A percentile compares a stretch with the other conserved stretches of the same genome.
Evolutionary conservation across 2,113 vertebrate species (phyloP).

Genomic region (rat (Rattus norvegicus)): DNA sequence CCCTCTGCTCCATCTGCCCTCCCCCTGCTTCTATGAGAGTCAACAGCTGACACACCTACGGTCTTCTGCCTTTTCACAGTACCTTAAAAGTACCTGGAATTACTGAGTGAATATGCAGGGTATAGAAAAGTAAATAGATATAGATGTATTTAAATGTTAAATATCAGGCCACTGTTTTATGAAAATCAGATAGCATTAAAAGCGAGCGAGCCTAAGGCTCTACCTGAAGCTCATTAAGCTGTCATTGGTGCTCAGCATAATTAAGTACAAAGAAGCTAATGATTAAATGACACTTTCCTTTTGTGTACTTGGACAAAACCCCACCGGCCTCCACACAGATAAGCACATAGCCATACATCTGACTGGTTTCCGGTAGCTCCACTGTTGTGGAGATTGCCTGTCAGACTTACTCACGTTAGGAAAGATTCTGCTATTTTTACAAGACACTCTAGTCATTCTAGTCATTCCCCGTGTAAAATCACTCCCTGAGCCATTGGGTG

Average conservation of each 20-base stretch:
- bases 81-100: constrained; percentile 18
- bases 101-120: not conserved
- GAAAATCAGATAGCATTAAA: not conserved
- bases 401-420: constrained; percentile 48
- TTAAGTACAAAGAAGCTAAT: constrained; percentile 12
- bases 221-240: not conserved
- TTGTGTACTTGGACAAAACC: constrained; percentile 19
- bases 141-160: not conserved
- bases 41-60: not conserved
- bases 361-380: constrained; percentile 28
- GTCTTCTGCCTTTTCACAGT: not conserved
- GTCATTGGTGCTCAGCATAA: not conserved
- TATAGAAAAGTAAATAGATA: not conserved
- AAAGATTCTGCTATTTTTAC: constrained; percentile 71
- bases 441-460: constrained; percentile 76
- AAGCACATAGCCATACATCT: not conserved
- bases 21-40: not conserved
- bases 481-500: constrained; percentile 74
- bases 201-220: not conserved
- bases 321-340: not conserved
- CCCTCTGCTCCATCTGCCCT: too few species aligned
- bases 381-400: constrained; percentile 57
- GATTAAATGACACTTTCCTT: not conserved
- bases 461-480: constrained; percentile 77
- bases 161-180: not conserved